Base-by-base conservation (phyloP, 2,113 vertebrate species). In the Leucopsar rothschildi region DNA sequence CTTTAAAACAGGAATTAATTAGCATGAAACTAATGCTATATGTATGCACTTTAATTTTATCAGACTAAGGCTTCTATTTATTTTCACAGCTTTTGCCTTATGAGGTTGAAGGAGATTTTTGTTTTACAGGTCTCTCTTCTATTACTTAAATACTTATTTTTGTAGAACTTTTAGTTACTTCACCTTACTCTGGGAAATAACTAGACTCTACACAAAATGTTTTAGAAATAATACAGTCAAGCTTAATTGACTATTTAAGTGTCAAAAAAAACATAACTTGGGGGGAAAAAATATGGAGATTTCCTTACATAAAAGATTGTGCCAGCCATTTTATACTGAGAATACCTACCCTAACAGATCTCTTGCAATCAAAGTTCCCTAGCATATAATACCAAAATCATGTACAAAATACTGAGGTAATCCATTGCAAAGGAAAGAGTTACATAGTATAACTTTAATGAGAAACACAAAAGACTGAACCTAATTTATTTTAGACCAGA, bases 1-100 rank as follows among this genome's bases (percentile, higher is more conserved):
- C 64, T 96, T 95, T 95, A 94, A 95, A 94, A 20, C 42, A 73
- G 91, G 86, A 86, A 95, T 95, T 96, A 94, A 93, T 95, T 95
- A 92, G 77, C 90, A 89, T 88, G 82, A 78, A 94, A 90, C 84
- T 42, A 94, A 82, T 10, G 25, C 24, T 94, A 18, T 65, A 76
- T 50, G 64, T 61, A 65, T 75, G 88, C 35, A 68, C 80, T 95
- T 95, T 40, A 93, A 78, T 86, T 95, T 95, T 89, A 71, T 61
- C 76, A 95, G n/a, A 78, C 42, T 82, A 86, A 92, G 77, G 21
- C 31, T 86, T 89, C 44, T 61, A 92, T 93, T 92, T 93, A 82
- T 96, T 92, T 95, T 89, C 73, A 93, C 35, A 93, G 70, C 35
- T 78, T 90, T 18, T 57, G 66, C 56, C 64, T 75, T 71, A 44